Evolutionary conservation across 1,140 invertebrate species (phyloP).

Genomic region (Eubasilissa regina): DNA sequence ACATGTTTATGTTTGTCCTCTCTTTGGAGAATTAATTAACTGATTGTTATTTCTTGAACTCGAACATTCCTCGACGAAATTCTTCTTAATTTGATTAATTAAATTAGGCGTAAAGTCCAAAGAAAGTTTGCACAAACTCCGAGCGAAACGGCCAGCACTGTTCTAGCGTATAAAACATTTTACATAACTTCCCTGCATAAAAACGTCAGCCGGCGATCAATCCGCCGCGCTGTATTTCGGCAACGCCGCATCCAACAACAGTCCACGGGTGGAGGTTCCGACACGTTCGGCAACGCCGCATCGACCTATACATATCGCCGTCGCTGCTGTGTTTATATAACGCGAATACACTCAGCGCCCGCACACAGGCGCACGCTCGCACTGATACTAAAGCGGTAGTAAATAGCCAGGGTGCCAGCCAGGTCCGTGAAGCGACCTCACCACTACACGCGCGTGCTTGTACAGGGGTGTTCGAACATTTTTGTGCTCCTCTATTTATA

Average conservation of each 20-base stretch:
- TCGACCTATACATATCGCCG: conserved; percentile 29
- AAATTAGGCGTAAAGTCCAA: conserved; percentile 26
- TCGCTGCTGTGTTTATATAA: conserved; percentile 43
- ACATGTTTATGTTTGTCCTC: background rate
- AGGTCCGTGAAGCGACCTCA: conserved; percentile 40
- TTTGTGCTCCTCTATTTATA: conserved; percentile 39
- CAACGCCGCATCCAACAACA: conserved; percentile 22
- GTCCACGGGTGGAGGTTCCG: background rate
- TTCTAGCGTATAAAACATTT: conserved; percentile 33
- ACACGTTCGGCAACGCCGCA: conserved; percentile 24
- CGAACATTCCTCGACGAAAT: background rate
- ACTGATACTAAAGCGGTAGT: background rate
- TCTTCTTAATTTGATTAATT: conserved; percentile 25
- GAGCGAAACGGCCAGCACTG: conserved; percentile 4
- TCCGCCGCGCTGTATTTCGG: conserved; percentile 24
- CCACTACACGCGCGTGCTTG: background rate
- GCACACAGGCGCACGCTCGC: background rate
- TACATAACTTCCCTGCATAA: conserved; percentile 42
- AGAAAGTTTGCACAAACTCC: conserved; percentile 21
- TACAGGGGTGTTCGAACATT: conserved; percentile 32
- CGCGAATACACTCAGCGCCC: conserved; percentile 31
- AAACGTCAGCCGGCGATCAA: conserved; percentile 45
- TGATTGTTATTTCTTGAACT: background rate
- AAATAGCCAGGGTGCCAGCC: conserved; percentile 44
- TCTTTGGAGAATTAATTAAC: background rate